These are phyloP conservation scores for Rhinella marina DNA, from an alignment of 2,797 vertebrate species.

Conservation along the genomic window DNA sequence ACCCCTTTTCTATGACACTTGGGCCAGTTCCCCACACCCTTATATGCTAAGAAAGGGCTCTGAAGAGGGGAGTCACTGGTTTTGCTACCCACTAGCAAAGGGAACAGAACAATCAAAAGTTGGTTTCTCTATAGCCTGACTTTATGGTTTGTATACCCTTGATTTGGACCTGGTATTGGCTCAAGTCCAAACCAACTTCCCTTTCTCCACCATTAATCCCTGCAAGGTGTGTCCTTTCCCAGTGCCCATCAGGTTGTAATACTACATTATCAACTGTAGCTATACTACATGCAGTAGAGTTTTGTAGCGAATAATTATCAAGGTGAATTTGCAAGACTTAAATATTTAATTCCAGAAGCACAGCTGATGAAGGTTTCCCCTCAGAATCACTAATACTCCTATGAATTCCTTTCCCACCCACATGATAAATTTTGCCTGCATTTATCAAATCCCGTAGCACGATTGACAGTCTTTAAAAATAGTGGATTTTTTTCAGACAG, in stretches of 20 bases:
- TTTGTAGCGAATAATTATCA: not conserved
- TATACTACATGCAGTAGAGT: not conserved
- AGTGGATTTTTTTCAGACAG: conserved; percentile 8
- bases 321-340: not conserved
- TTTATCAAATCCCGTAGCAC: conserved; percentile 14
- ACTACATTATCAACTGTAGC: not conserved
- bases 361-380: not conserved
- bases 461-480: conserved; percentile 37
- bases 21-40: no score
- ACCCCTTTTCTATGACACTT: no score
- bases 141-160: no score
- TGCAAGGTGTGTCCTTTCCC: not conserved
- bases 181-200: not conserved
- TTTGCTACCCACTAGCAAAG: no score
- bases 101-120: no score
- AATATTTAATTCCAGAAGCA: not conserved
- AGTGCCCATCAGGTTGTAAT: not conserved
- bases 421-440: conserved; percentile 5
- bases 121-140: no score
- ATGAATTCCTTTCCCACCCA: conserved; percentile 13
- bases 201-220: not conserved
- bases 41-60: no score
- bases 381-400: not conserved
- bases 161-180: no score
- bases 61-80: no score